These are phyloP conservation scores for Napeogenes sylphis DNA, from an alignment of 2,888 invertebrate genomes.

Conservation along the genomic window DNA sequence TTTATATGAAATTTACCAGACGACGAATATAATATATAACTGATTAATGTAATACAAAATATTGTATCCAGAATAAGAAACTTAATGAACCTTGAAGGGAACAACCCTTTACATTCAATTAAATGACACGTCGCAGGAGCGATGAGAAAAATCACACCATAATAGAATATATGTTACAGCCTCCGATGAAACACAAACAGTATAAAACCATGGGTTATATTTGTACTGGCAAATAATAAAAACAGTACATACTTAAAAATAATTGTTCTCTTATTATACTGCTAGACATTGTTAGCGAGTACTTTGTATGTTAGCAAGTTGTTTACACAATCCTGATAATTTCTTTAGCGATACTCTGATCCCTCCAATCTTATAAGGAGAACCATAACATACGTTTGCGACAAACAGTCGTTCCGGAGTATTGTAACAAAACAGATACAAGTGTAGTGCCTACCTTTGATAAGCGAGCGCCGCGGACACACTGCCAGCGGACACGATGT, in stretches of 20 bases:
- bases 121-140: conserved; percentile 44
- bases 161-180: conserved; percentile 29
- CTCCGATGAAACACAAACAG: conserved; percentile 10
- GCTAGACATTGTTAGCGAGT: too few species aligned
- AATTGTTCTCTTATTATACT: too few species aligned
- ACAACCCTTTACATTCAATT: conserved; percentile 57
- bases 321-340: conserved; percentile 14
- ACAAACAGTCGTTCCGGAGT: conserved; percentile 26
- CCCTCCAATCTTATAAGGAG: conserved; percentile 19
- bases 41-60: conserved; percentile 4
- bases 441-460: conserved; percentile 31
- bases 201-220: background rate
- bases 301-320: conserved; percentile 8
- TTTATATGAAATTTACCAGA: too few species aligned
- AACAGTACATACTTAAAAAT: too few species aligned
- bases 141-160: conserved; percentile 51
- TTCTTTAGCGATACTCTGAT: conserved; percentile 17
- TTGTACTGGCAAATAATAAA: too few species aligned
- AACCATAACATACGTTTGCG: conserved; percentile 16
- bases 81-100: conserved; percentile 30
- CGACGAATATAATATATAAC: background rate
- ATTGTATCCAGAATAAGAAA: conserved; percentile 37
- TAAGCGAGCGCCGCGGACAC: conserved; percentile 14
- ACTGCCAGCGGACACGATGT: too few species aligned
- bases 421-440: conserved; percentile 25